Base-by-base conservation (phyloP, 2,888 invertebrate genomes). In the Rutpela maculata region DNA sequence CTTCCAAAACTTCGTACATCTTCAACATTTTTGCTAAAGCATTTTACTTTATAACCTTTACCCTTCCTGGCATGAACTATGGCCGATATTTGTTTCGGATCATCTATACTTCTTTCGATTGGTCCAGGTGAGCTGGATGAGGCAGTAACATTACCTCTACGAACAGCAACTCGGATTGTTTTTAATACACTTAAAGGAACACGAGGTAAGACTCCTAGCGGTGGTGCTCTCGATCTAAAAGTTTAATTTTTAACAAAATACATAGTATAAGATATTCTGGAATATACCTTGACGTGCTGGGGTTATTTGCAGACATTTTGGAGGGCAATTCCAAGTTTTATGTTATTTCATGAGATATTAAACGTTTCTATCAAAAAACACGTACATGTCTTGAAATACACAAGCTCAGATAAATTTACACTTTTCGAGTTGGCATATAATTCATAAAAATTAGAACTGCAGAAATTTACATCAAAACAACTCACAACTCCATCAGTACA, bases 71-170 rank as follows among this genome's bases (percentile, higher is more conserved):
- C 10, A 50, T 77, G 73, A 15, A 77, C 65, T 50, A 77, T 26
- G 5, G 65, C 69, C 50, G 68, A 50, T 10, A 77, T 17, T 18
- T 62, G 60, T 18, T 69, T 72, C 3, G 76, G 76, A 63, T 77
- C 76, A 43, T 77, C 76, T 43, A 74, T 74, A 11, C 73, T 69
- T 17, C 76, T 69, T 26, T 73, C 73, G 22, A 77, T 77, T 0
- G 73, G 69, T 22, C 68, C 65, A 65, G 69, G 69, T 5, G 76
- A 57, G 19, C 43, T 65, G 50, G 6, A n/a, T 17, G 67, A 43
- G 19, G 69, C 38, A 31, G 73, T 69, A 11, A 73, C 50, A 50
- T 69, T 67, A 38, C 35, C 18, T 31, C 73, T 73, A 60, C 55
- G 22, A 1, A 77, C 68, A 35, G 76, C 73, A 22, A 76, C 65